Conservation (phyloP, 2,797 vertebrate genomes). For the Kryptopterus vitreolus region DNA sequence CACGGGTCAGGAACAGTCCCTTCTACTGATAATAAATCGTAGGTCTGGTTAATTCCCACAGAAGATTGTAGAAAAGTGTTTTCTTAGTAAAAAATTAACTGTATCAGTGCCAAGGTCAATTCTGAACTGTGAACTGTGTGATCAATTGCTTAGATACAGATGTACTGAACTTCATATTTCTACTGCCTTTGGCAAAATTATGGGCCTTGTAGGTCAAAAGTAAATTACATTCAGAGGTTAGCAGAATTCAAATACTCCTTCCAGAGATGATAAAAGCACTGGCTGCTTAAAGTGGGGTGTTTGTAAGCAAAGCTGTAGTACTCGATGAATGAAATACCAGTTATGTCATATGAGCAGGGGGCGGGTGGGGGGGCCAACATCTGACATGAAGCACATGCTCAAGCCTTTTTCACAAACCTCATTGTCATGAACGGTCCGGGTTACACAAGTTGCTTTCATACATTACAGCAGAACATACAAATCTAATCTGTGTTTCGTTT, state of each 20-base stretch:
- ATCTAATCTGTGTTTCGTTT: conserved; percentile 13
- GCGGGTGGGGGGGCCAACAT: conserved; percentile 30
- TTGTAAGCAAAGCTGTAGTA: conserved; percentile 8
- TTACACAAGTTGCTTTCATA: conserved; percentile 5
- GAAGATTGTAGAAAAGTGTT: not conserved
- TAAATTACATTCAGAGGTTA: conserved; percentile 1
- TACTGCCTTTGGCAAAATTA: not conserved
- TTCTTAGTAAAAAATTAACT: conserved; percentile 26
- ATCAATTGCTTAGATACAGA: not conserved
- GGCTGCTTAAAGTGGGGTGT: too few relatives aligned
- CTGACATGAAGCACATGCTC: conserved; percentile 27
- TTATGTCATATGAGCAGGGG: conserved; percentile 26
- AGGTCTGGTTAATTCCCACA: conserved; percentile 54
- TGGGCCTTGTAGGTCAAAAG: not conserved
- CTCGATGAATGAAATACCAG: conserved; percentile 51
- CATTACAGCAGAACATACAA: not conserved
- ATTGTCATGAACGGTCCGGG: not conserved
- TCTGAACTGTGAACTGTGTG: not conserved
- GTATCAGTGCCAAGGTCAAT: not conserved
- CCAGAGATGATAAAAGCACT: not conserved
- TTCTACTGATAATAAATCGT: conserved; percentile 48
- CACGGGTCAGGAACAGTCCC: conserved; percentile 22
- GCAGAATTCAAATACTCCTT: not conserved
- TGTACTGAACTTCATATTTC: not conserved
- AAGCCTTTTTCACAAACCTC: not conserved